Conservation (phyloP, 2,113 vertebrate genomes). For the Rhinolophus sinicus region DNA sequence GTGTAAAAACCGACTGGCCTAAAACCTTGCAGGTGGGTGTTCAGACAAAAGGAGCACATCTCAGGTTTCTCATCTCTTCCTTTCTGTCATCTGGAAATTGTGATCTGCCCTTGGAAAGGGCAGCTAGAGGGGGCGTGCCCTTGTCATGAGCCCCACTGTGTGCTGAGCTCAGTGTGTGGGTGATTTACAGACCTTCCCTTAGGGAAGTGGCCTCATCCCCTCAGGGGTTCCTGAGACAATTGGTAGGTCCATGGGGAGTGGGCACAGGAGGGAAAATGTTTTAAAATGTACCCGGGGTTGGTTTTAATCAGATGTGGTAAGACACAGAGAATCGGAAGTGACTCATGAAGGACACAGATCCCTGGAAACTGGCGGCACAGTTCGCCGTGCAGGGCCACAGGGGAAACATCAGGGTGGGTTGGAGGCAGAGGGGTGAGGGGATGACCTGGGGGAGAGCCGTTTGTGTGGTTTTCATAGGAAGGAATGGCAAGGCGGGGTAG, state of each 20-base stretch:
- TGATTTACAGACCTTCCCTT: not conserved
- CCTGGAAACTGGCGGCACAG: not conserved
- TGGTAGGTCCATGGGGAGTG: not conserved
- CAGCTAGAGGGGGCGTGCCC: not conserved
- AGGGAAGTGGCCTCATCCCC: not conserved
- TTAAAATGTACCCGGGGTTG: not conserved
- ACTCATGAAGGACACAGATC: not conserved
- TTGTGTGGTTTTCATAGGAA: not conserved
- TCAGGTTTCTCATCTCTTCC: not conserved
- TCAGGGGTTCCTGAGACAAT: not conserved
- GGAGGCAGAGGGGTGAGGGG: not conserved
- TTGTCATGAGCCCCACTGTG: not conserved
- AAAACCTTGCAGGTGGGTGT: not conserved
- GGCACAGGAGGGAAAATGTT: not conserved
- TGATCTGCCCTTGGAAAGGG: not conserved
- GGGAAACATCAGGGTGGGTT: not conserved
- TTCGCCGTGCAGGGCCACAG: not conserved
- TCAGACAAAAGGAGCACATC: not conserved
- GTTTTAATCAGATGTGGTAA: not conserved
- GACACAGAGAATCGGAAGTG: not conserved
- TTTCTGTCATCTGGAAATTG: not conserved
- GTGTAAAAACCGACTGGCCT: not conserved
- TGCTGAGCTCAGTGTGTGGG: not conserved
- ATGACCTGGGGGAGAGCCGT: not conserved
- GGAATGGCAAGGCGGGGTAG: too few relatives aligned